Percentiles rank a stretch among this genome's conserved stretches.
These are phyloP conservation scores for Drosophila trapezifrons DNA, from an alignment of 1,140 invertebrate genomes.

Conservation along the genomic window DNA sequence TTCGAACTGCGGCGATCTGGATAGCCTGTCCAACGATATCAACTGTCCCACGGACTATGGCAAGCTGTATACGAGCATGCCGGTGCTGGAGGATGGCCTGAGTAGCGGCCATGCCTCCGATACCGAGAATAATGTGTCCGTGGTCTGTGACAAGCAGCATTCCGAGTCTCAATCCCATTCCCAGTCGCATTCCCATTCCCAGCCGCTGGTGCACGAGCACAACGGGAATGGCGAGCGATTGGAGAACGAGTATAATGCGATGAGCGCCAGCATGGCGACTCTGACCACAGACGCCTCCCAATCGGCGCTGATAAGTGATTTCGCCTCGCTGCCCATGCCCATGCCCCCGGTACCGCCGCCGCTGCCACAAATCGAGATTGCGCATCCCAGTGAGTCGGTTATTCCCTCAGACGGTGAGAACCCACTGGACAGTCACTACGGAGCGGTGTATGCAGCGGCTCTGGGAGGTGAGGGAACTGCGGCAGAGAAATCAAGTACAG, in stretches of 20 bases:
- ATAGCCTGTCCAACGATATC: slow-evolving; percentile 87
- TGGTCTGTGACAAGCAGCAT: slow-evolving; percentile 64
- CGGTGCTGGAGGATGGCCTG: slow-evolving; percentile 97
- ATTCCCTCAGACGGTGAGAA: slow-evolving; percentile 11
- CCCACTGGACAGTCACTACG: slow-evolving; percentile 43
- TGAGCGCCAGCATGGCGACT: slow-evolving; percentile 49
- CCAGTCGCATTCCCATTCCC: slow-evolving; percentile 11
- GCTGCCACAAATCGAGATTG: slow-evolving; percentile 46
- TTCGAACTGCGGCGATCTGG: slow-evolving; percentile 93
- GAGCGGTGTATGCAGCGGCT: slow-evolving; percentile 61
- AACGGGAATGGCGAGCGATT: slow-evolving; percentile 54
- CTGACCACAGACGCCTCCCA: slow-evolving; percentile 45
- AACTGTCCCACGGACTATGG: slow-evolving; percentile 80
- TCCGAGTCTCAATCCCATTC: slow-evolving; percentile 14
- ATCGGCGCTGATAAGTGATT: slow-evolving; percentile 57
- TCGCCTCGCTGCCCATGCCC: slow-evolving; percentile 48
- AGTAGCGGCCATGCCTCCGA: slow-evolving; percentile 96
- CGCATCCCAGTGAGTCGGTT: slow-evolving; percentile 28
- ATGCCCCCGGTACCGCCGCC: slow-evolving; percentile 26
- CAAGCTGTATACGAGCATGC: slow-evolving; percentile 88
- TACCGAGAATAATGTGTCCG: slow-evolving; percentile 90
- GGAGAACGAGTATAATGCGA: slow-evolving; percentile 63
- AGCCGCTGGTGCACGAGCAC: slow-evolving; percentile 38
- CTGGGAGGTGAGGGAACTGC: slow-evolving; percentile 42
- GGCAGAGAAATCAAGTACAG: slow-evolving; percentile 4